Percentiles rank a stretch among this genome's conserved stretches.
phyloP scores from a whole-genome alignment of 1,140 invertebrate species.

The Pentalonia nigronervosa region DNA sequence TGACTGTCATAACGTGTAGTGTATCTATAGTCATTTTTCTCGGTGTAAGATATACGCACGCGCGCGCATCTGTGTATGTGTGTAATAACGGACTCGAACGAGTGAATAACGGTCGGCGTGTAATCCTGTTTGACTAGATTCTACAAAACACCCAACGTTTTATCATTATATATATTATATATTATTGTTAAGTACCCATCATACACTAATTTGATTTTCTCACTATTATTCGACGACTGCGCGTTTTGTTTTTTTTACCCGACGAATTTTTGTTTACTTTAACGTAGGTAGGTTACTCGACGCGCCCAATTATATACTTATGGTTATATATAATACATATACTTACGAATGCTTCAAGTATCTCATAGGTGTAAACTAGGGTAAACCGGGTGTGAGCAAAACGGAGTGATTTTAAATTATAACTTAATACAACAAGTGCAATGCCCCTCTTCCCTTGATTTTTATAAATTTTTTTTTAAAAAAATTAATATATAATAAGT shows the following conservation, averaged over 20 bases:
- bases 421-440: no score
- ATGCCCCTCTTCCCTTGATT: not conserved
- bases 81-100: slow-evolving; percentile 25
- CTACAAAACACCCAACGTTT: slow-evolving; percentile 30
- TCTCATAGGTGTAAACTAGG: not conserved
- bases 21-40: not conserved
- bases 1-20: not conserved
- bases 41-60: not conserved
- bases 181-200: not conserved
- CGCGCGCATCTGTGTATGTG: not conserved
- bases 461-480: not conserved
- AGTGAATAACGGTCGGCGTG: slow-evolving; percentile 44
- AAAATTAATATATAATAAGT: not conserved
- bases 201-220: not conserved
- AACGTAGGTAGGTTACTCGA: not conserved
- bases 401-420: not conserved
- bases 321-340: not conserved
- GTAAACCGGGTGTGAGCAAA: no score
- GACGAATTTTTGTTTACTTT: not conserved
- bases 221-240: not conserved
- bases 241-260: not conserved
- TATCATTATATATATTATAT: slow-evolving; percentile 18
- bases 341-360: not conserved
- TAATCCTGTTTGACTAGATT: slow-evolving; percentile 58
- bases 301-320: not conserved